A percentile compares a stretch with the other conserved stretches of the same genome.
Evolutionary conservation across 2,888 invertebrate species (phyloP).

Genomic region (Chrysolina haemoptera): DNA sequence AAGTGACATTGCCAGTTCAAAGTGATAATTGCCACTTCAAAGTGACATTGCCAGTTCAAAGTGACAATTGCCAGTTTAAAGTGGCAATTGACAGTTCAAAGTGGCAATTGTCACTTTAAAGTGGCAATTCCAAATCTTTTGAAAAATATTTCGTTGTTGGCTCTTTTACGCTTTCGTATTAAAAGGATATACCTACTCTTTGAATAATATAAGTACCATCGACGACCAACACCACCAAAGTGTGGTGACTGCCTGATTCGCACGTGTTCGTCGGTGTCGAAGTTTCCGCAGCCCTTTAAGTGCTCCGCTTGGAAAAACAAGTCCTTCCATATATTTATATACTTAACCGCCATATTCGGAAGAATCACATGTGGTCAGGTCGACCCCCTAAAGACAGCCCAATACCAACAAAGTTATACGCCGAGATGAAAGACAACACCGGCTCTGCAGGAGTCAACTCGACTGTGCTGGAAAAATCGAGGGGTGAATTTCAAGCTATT

Average conservation of each 20-base stretch:
- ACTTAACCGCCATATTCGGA: constrained; percentile 14
- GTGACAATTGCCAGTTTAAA: too few relatives aligned
- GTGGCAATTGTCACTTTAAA: too few relatives aligned
- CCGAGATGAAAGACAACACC: constrained; percentile 24
- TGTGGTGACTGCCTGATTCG: constrained; percentile 24
- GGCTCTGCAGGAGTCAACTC: constrained; percentile 37
- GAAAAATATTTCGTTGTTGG: too few relatives aligned
- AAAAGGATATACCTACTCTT: too few relatives aligned
- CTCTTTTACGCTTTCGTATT: too few relatives aligned
- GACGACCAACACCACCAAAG: constrained; percentile 16
- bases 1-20: too few relatives aligned
- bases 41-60: too few relatives aligned
- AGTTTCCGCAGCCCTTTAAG: constrained; percentile 41
- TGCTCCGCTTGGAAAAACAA: constrained; percentile 24
- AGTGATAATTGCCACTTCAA: too few relatives aligned
- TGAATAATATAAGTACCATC: too few relatives aligned
- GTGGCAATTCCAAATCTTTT: too few relatives aligned
- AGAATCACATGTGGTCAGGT: constrained; percentile 35
- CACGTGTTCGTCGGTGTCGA: constrained; percentile 47
- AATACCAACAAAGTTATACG: constrained; percentile 14
- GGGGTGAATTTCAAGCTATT: constrained; percentile 56
- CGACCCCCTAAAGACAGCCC: constrained; percentile 21
- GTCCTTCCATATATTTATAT: constrained; percentile 14
- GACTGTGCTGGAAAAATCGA: constrained; percentile 36
- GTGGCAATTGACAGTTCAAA: too few relatives aligned